Base-by-base conservation (phyloP, 2,888 invertebrate genomes). In the Galerucella nymphaeae region DNA sequence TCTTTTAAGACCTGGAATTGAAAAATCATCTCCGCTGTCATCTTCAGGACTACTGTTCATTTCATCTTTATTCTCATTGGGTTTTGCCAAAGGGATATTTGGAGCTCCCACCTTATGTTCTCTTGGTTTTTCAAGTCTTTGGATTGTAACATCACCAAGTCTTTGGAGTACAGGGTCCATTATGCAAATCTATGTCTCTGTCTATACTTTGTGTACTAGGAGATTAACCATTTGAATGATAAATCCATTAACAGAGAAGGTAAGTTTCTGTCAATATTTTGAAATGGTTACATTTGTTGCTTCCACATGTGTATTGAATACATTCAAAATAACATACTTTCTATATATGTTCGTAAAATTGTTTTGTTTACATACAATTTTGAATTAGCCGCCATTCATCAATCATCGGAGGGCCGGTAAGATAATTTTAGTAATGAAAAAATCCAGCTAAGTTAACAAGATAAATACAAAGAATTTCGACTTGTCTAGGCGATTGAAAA, bases 121-220 rank as follows among this genome's bases (percentile, higher is more conserved):
- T 78, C 84, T 84, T 58, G 85, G 83, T 80, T 85, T 85, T 73
- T 85, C 85, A 69, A 85, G 83, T 75, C 89, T 86, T 83, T 90
- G 90, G 80, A 90, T 90, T 58, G 89, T 90, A 81, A 90, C 90
- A 87, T 90, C 90, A 80, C 90, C 90, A 75, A 90, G 88, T 80
- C 89, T 86, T 78, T 89, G 89, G 73, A 90, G 84, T 81, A 89
- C 88, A 76, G 88, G 89, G 83, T 90, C 89, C 88, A 90, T 88
- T 74, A 80, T 79, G 63, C 30, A 82, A 55, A 45, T 41, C 23
- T 63, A 42, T 57, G 10, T 11, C 42, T 16, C 38, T 18, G 3
- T 42, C 38, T 38, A 42, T 62, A 42, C 41, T 62, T 23, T 41
- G 41, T 62, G 30, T 42, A 16, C 61, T 42, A 62, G 23, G 16